A percentile compares a stretch with the other conserved stretches of the same genome.
Conservation (phyloP, 2,113 vertebrate species). For the Otus sunia region DNA sequence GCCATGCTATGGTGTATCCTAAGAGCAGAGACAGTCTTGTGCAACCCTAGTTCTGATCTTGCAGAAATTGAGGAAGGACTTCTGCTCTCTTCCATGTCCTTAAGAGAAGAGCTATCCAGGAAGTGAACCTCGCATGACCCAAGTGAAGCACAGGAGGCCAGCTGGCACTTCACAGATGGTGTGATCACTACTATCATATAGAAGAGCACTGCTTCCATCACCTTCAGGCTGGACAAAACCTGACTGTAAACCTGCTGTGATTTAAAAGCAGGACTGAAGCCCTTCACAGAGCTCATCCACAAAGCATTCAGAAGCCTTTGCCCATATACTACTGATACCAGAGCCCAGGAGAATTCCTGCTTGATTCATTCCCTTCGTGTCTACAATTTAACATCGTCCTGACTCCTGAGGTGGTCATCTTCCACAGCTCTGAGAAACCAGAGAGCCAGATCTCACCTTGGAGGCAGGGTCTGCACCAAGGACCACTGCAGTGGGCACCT, state of each 20-base stretch:
- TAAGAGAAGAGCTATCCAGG: not conserved
- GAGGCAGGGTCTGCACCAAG: not conserved
- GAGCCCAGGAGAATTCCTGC: not conserved
- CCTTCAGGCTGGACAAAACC: not conserved
- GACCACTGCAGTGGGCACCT: not conserved
- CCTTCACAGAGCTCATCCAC: not conserved
- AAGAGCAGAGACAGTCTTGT: not conserved
- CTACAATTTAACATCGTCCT: not conserved
- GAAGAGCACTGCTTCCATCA: not conserved
- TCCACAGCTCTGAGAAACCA: not conserved
- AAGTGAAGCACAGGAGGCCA: not conserved
- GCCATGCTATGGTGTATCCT: accelerated
- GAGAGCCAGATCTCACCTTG: not conserved
- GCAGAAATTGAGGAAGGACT: not conserved
- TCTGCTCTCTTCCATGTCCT: not conserved
- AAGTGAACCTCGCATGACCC: not conserved
- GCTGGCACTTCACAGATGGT: not conserved
- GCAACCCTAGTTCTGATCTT: not conserved
- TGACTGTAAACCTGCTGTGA: not conserved
- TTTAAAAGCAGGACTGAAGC: not conserved
- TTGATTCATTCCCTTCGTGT: not conserved
- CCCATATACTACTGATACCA: not conserved
- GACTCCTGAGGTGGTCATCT: not conserved
- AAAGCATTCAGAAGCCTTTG: not conserved
- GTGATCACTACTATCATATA: not conserved